Percentiles rank a stretch among this genome's conserved stretches.
These are phyloP conservation scores for Melanostigma gelatinosum DNA, from an alignment of 2,113 vertebrate genomes.

Conservation along the genomic window DNA sequence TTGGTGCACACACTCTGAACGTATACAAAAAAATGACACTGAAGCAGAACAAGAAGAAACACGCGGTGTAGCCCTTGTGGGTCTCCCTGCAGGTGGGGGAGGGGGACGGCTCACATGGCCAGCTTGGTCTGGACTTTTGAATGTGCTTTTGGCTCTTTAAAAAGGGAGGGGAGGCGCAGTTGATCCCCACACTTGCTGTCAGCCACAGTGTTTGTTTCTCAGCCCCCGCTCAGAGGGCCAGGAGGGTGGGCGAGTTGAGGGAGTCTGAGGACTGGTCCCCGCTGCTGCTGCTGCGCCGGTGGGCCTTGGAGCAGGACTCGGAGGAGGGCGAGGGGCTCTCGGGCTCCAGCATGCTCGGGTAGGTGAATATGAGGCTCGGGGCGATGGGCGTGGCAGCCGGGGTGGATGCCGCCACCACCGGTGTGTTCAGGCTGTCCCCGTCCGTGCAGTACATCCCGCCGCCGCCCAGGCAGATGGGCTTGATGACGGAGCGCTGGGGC, in stretches of 20 bases:
- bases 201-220: conserved; percentile 69
- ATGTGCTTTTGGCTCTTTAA: conserved; percentile 65
- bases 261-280: conserved; percentile 99
- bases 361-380: conserved; percentile 98
- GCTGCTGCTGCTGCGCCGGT: conserved; percentile 98
- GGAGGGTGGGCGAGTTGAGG: conserved; percentile 98
- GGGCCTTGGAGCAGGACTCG: conserved; percentile 98
- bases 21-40: conserved; percentile 42
- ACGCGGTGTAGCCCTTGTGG: conserved; percentile 82
- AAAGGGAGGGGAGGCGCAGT: conserved; percentile 13
- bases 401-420: conserved; percentile 95
- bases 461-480: conserved; percentile 94
- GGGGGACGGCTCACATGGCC: conserved; percentile 66
- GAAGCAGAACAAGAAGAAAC: conserved; percentile 71
- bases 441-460: conserved; percentile 88
- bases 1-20: conserved; percentile 56
- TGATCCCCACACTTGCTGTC: conserved; percentile 40
- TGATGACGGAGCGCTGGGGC: conserved; percentile 94
- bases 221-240: conserved; percentile 89
- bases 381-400: conserved; percentile 93
- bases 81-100: conserved; percentile 63
- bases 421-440: conserved; percentile 97
- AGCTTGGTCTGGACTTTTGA: conserved; percentile 71
- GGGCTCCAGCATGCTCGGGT: conserved; percentile 95
- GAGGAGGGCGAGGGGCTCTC: conserved; percentile 96